These are phyloP conservation scores for Myotis brandtii DNA, from an alignment of 2,113 vertebrate species.

Conservation along the genomic window DNA sequence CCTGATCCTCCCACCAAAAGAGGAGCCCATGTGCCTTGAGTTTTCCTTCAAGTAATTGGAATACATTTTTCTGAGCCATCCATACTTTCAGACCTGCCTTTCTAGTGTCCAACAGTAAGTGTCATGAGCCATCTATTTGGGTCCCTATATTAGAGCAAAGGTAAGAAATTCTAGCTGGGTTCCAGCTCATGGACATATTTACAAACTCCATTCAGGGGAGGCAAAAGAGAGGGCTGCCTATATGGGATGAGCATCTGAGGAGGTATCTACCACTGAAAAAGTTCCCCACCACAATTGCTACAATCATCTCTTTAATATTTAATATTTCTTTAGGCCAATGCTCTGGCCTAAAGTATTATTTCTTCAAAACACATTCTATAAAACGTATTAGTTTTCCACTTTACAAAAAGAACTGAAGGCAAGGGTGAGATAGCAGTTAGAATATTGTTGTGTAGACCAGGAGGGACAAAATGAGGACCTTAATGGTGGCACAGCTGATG, in stretches of 20 bases:
- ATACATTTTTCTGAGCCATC: background rate
- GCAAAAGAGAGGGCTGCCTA: background rate
- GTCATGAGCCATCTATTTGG: background rate
- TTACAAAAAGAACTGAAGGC: background rate
- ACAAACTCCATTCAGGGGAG: background rate
- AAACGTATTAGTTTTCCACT: background rate
- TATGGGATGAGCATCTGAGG: background rate
- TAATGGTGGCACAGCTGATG: background rate
- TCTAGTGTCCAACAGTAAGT: background rate
- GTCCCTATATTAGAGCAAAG: slow-evolving; percentile 26
- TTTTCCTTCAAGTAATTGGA: background rate
- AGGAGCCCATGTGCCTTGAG: background rate
- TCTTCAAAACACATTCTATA: background rate
- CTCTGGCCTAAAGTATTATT: slow-evolving; percentile 1
- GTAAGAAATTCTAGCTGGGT: background rate
- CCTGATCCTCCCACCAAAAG: background rate
- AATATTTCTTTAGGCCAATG: background rate
- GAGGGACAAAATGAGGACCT: background rate
- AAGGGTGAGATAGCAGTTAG: background rate
- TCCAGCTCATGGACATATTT: background rate
- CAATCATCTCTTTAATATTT: background rate
- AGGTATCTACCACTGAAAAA: background rate
- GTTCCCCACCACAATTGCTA: background rate
- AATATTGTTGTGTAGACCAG: background rate
- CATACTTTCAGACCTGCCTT: background rate